Base-by-base conservation (phyloP, 2,888 invertebrate species). In the Aspidiotus destructor region DNA sequence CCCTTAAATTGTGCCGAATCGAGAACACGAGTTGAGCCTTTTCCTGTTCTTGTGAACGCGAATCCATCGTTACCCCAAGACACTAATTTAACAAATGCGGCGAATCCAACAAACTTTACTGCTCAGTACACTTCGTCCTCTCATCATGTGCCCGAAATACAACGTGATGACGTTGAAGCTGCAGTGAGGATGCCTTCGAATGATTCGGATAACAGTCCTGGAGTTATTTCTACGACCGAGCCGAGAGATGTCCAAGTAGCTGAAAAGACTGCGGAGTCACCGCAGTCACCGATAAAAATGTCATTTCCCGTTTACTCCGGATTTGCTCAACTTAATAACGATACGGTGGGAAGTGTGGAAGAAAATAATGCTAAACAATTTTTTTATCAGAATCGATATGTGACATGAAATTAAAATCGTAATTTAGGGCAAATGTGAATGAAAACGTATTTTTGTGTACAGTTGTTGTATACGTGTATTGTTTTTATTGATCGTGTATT, bases 301-400 rank as follows among this genome's bases (percentile, higher is more conserved):
- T 17, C 67, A 1, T 57, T 67, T 44, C 73, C 73, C 15, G 70
- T 73, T 42, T 73, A 73, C 58, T 72, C 73, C 8, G 73, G 73
- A 6, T 74, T 74, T 62, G 72, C 72, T 11, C 62, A 69, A n/a
- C 11, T 62, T 11, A 17, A 28, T n/a, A 11, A 53, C 7, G 62
- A 62, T 15, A 13, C 40, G 41, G 48, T 52, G 8, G 10, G 57
- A 10, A 55, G 40, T 48, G 40, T 16, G 41, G 48, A 69, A 40
- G 48, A 61, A 15, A 54, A 41, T 62, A 62, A 62, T 44, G 28
- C 55, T 6, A 62, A 61, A 28, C 69, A 62, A 57, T 69, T 69
- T 69, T 69, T 69, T 16, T 69, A 62, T 52, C 52, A 62, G 52
- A 62, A 62, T 62, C 52, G 52, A 53, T 62, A 52, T 10, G 52